Base-by-base conservation (phyloP, 1,140 invertebrate genomes). In the Chlorops oryzae region DNA sequence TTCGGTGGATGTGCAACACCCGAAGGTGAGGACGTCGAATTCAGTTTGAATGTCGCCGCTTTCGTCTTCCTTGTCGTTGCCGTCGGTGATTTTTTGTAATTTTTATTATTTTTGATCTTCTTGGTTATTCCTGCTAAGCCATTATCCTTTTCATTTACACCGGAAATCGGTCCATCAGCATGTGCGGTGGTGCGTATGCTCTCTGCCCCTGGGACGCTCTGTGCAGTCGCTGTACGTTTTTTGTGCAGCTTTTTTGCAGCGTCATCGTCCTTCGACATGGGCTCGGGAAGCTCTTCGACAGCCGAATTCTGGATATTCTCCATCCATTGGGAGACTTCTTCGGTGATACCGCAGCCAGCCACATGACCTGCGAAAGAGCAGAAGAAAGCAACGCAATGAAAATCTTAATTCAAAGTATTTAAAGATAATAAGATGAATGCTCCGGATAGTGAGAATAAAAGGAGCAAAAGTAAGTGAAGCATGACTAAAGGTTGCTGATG, bases 301-400 rank as follows among this genome's bases (percentile, higher is more conserved):
- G 81, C 90, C 9, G 91, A 92, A 75, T 91, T 89, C 71, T 95
- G 91, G 56, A 96, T 83, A 52, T 78, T 78, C 54, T 93, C 83
- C 93, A 97, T 96, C 90, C 91, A 95, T 59, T 90, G 81, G 47
- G 84, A 81, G 21, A 92, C 81, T 50, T 91, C 86, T 51, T 90
- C 86, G 10, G 82, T 91, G 28, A 92, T 83, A 37, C 91, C 92
- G 74, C 91, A 94, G 7, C 90, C 91, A 53, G 81, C 83, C 23
- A 82, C 80, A 71, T 87, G 86, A 71, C 86, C 86, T 87, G 65
- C 13, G 62, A 52, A 42, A 32, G 28, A 34, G 10, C 17, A 40
- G 13, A 32, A 40, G 38, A 51, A 52, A n/a, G n/a, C n/a, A n/a
- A n/a, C n/a, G n/a, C n/a, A n/a, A n/a, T n/a, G n/a, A n/a, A n/a